Evolutionary conservation across 2,888 invertebrate genomes (phyloP), one percentile per base, ranked within the genome.

Genomic region (Antitype chi): DNA sequence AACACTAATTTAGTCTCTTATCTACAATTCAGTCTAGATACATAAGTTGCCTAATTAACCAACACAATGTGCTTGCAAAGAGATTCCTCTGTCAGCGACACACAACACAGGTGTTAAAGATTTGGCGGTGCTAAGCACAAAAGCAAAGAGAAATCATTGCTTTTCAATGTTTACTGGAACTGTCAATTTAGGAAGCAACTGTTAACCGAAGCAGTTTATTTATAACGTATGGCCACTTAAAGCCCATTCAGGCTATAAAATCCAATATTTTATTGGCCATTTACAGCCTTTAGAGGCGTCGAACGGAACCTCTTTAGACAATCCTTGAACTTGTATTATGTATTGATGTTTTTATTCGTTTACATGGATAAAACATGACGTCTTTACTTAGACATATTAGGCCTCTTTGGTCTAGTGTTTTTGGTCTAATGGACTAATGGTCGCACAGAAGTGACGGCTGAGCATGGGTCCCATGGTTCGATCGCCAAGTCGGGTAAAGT

Each of bases 221-320:
- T 82, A 53, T 38, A 78, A 78, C 66, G 74, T 62, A 84, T 73
- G 64, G 78, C 70, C 86, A 60, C 72, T 74, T 74, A 82, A 47
- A 72, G 43, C 66, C 82, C 59, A 82, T 74, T 70, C 72, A 62
- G 49, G 82, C 69, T 71, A 85, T 84, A 84, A 84, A 84, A 85
- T 67, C 70, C 59, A 74, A 72, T 85, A 74, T 78, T 82, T 83
- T 83, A 83, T 63, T 70, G 71, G 55, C 74, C 53, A 64, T 85
- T 85, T 64, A 70, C 49, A 70, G 67, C 53, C 71, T 69, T 73
- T 74, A 32, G 43, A 74, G 38, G 63, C 55, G 38, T 62, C 49
- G 53, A 74, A 47, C 47, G 13, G 57, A 77, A 67, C 60, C 62
- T 70, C 52, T 82, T 80, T 64, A 72, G 53, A 63, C 38, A 38